Base-by-base conservation (phyloP, 1,140 invertebrate species). In the Sarcophaga peregrina region DNA sequence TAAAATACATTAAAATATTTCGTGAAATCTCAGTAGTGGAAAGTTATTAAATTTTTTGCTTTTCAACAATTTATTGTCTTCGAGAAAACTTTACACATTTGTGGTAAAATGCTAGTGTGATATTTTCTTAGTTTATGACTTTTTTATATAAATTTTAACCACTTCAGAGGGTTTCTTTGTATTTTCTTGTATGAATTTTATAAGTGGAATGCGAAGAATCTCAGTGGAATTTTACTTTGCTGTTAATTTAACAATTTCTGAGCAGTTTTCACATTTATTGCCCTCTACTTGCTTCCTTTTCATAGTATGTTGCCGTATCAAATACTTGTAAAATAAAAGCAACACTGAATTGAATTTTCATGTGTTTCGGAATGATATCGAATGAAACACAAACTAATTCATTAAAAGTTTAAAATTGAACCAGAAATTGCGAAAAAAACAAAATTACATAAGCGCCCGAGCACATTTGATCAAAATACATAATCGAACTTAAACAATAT, bases 131-230 rank as follows among this genome's bases (percentile, higher is more conserved):
- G 25, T 37, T 37, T 37, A 37, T 37, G 25, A 4, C 25, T 37
- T 37, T n/a, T 37, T 37, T 37, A 37, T 37, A 37, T 4, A 37
- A 68, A 8, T 68, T 20, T 68, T 68, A 76, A 46, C 45, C 45
- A 76, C 20, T 76, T 76, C 13, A 15, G n/a, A 46, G n/a, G n/a
- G n/a, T 11, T 25, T 15, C 17, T 15, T 45, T 20, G 48, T 80
- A 52, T 52, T 80, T 52, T 54, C 78, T 54, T 80, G 48, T 80
- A 54, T 54, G 45, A 47, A 50, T 50, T 76, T 76, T 76, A 47
- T 25, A 68, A 68, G 54, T 68, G 62, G 48, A 54, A 37, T 50
- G 48, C 20, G 47, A 54, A 52, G 47, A 52, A 54, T 50, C n/a
- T 52, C 54, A 54, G 17, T 52, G 78, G 47, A 52, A 54, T 80